Base-by-base conservation (phyloP, 53 echinoderm and acorn worm species). In the Antedon mediterranea region DNA sequence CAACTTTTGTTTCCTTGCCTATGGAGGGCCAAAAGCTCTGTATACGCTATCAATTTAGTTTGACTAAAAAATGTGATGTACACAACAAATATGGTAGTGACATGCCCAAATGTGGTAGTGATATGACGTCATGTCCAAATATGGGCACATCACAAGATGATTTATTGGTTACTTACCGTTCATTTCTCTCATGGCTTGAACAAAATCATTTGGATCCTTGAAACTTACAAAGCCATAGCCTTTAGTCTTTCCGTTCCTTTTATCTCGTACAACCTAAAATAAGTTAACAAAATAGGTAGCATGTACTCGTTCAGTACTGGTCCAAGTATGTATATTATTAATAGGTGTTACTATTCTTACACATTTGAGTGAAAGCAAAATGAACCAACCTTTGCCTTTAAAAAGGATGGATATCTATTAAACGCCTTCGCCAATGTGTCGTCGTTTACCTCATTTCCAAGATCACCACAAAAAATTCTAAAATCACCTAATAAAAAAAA, bases 201-300 rank as follows among this genome's bases (percentile, higher is more conserved):
- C 89, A 86, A 92, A 97, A 77, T 92, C 92, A 75, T 88, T 84
- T 0, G 97, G 97, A 80, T 97, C 97, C 79, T 92, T 92, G 89
- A 97, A 97, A 73, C 97, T 97, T 26, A 90, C 86, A 77, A 97
- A 97, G 27, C 97, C 97, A 75, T 87, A 97, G 28, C 97, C 97
- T 86, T 92, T 97, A 11, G 92, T 82, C 75, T 97, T 97, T 31
- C 85, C 89, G 28, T 87, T 92, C 23, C 97, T 73, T 74, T 97
- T 97, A 78, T 97, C 97, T 43, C 97, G 33, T 14, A 97, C 83
- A 44, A 97, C 93, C 97, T 97, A 80, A 76, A 72, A 85, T 13
- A 8, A 20, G 37, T 33, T 3, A 32, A 76, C 15, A 37, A 33
- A 34, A 76, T 6, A 6, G 4, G 37, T 6, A 6, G 4, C 11